These are phyloP conservation scores for Callosobruchus maculatus DNA, from an alignment of 2,888 invertebrate genomes.

Conservation along the genomic window DNA sequence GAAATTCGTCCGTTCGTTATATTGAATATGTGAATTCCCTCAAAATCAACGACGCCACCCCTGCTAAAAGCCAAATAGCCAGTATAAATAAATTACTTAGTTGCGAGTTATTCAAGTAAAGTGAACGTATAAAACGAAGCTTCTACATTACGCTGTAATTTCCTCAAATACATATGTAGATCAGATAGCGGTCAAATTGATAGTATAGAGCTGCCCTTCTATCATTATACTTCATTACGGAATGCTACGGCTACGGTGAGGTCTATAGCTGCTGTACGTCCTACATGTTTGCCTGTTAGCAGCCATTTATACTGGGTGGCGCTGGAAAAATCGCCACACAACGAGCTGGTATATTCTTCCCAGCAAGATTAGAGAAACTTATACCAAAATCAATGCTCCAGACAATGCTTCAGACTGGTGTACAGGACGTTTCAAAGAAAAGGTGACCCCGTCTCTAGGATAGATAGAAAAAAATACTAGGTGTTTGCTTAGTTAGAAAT, in stretches of 20 bases:
- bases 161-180: conserved; percentile 34
- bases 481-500: too few species aligned
- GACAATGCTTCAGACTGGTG: too few species aligned
- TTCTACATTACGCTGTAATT: conserved; percentile 32
- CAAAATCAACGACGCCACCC: background rate
- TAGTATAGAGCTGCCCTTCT: conserved; percentile 28
- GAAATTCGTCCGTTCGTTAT: too few species aligned
- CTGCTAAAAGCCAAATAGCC: background rate
- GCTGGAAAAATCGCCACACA: background rate
- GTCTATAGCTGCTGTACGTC: background rate
- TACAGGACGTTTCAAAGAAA: too few species aligned
- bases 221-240: conserved; percentile 23
- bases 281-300: conserved; percentile 16
- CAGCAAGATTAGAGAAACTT: too few species aligned
- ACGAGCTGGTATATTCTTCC: too few species aligned
- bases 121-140: conserved; percentile 11
- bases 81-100: conserved; percentile 18
- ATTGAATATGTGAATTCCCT: background rate
- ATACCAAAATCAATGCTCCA: too few species aligned
- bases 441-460: too few species aligned
- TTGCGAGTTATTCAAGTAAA: conserved; percentile 14
- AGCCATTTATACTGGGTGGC: conserved; percentile 1
- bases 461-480: too few species aligned
- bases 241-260: background rate
- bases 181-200: conserved; percentile 32